phyloP scores from a whole-genome alignment of 2,113 vertebrate genomes.

The Nyctibius bracteatus region DNA sequence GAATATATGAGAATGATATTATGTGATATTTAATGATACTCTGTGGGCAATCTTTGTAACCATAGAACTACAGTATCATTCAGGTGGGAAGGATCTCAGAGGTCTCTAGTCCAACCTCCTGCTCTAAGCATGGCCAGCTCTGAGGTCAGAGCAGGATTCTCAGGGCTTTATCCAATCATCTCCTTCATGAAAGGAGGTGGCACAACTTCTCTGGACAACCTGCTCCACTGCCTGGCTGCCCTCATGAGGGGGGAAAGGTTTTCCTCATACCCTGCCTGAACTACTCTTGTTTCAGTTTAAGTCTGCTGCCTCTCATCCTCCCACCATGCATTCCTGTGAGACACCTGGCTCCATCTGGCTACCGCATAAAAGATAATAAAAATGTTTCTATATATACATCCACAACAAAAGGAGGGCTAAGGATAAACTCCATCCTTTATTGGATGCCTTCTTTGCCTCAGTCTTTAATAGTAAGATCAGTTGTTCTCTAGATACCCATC shows the following conservation, averaged over 20 bases:
- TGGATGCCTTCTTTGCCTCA: neutral
- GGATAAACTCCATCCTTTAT: neutral
- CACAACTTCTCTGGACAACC: neutral
- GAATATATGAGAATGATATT: neutral
- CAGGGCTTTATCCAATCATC: neutral
- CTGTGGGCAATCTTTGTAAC: neutral
- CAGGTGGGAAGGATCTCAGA: neutral
- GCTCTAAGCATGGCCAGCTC: neutral
- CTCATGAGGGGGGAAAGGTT: neutral
- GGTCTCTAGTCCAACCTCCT: neutral
- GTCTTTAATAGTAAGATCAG: neutral
- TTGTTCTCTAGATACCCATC: neutral
- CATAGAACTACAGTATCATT: neutral
- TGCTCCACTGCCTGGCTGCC: neutral
- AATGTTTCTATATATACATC: neutral
- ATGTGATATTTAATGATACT: neutral
- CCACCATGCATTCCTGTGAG: fast-evolving
- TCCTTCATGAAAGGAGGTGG: neutral
- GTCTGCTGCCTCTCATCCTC: neutral
- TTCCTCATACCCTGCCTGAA: neutral
- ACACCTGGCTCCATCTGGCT: neutral
- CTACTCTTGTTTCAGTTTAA: neutral
- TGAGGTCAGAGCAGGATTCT: neutral
- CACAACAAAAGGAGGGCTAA: neutral
- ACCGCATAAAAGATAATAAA: neutral